Evolutionary conservation across 2,113 vertebrate species (phyloP), one percentile per base, ranked within the genome.

Genomic region (Reinhardtius hippoglossoides): DNA sequence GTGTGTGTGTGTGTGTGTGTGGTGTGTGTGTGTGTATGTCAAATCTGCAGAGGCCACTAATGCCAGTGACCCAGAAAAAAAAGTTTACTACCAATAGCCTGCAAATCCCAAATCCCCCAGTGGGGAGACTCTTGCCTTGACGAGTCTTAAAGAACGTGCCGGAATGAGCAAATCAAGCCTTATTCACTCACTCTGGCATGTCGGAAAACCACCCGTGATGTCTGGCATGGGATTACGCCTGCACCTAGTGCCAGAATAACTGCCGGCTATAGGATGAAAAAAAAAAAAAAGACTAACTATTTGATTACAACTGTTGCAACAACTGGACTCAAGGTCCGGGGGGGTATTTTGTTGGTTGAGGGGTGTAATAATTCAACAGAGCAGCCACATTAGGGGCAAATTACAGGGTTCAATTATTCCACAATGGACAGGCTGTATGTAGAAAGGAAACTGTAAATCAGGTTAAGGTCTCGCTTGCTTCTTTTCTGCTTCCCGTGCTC

Each of bases 161-260:
- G 58, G 60, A 91, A 85, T 85, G 82, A 92, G 87, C 79, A 74
- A 85, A 87, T 89, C 54, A 44, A 79, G 75, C 46, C 73, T 85
- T 63, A 83, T 74, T 87, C 81, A 78, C 66, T 78, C 75, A 40
- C 78, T 84, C 54, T 83, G 69, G 78, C 68, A 78, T 56, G 78
- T 56, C 58, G 20, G 81, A 91, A 91, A 93, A 86, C 82, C 87
- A 91, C 77, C 80, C 76, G 65, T 85, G 82, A 83, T 82, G 86
- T 85, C 81, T 91, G 77, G 78, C 79, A 80, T 71, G 50, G 78
- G 80, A 84, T 78, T 72, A 80, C 6, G 52, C 54, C 58, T 61
- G 62, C 42, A 59, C 65, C 64, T n/a, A 67, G 70, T 37, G 84
- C 85, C 86, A 89, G 82, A 87, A 83, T 85, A 76, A 84, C 87